phyloP scores from a whole-genome alignment of 2,888 invertebrate genomes.

The Neoscelio sp. region DNA sequence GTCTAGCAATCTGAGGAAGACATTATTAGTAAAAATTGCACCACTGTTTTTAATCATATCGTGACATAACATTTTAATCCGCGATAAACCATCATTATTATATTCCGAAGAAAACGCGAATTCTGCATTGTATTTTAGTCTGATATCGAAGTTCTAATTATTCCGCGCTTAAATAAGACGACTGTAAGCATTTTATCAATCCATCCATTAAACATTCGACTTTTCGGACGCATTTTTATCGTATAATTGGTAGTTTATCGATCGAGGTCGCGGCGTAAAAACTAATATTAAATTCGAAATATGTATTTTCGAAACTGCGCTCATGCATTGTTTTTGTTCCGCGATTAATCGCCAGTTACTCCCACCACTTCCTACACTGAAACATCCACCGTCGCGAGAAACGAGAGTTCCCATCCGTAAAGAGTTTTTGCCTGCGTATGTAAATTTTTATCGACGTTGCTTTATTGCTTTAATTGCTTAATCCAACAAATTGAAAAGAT shows the following conservation, averaged over 20 bases:
- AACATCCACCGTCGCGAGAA: slow-evolving; percentile 39
- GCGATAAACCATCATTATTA: slow-evolving; percentile 19
- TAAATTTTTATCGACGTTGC: slow-evolving; percentile 60
- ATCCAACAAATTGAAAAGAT: slow-evolving; percentile 42
- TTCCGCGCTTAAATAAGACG: neutral
- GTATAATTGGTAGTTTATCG: slow-evolving; percentile 22
- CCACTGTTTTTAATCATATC: slow-evolving; percentile 36
- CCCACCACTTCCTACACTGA: slow-evolving; percentile 28
- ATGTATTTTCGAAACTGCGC: slow-evolving; percentile 42
- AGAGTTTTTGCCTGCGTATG: slow-evolving; percentile 45
- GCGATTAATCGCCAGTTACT: slow-evolving; percentile 61
- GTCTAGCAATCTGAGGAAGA: slow-evolving; percentile 21
- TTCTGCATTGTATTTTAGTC: slow-evolving; percentile 20
- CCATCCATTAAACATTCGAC: slow-evolving; percentile 4
- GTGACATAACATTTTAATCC: slow-evolving; percentile 13
- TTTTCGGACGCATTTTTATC: slow-evolving; percentile 26
- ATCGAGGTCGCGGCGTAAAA: slow-evolving; percentile 15
- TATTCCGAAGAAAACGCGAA: slow-evolving; percentile 26
- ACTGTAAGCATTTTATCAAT: slow-evolving; percentile 24
- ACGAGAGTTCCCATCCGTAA: slow-evolving; percentile 56
- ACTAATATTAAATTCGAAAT: slow-evolving; percentile 47
- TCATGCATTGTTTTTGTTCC: slow-evolving; percentile 50
- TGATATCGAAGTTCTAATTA: slow-evolving; percentile 25
- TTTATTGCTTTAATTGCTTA: slow-evolving; percentile 56
- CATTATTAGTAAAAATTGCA: slow-evolving; percentile 38